Evolutionary conservation across 2,888 invertebrate species (phyloP).

Genomic region (Eristalinus sepulchralis): DNA sequence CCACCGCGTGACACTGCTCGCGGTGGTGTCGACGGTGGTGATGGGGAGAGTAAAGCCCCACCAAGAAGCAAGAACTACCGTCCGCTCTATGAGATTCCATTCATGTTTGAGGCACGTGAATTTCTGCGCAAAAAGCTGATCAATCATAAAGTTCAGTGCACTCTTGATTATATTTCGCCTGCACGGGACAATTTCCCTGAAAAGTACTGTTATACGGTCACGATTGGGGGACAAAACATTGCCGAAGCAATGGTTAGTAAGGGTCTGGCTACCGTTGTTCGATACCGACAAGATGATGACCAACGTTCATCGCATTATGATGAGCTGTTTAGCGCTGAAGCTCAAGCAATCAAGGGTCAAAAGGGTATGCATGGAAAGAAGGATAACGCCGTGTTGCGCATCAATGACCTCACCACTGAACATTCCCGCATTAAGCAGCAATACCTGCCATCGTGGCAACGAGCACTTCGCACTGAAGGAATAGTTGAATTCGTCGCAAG

Average conservation of each 20-base stretch:
- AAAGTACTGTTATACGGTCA: constrained; percentile 96
- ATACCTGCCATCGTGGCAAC: constrained; percentile 95
- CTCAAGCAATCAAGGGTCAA: constrained; percentile 92
- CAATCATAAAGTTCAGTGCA: constrained; percentile 95
- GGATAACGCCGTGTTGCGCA: constrained; percentile 90
- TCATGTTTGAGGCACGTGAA: constrained; percentile 99
- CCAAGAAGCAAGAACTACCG: constrained; percentile 89
- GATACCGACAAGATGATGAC: constrained; percentile 97
- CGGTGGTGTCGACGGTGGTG: constrained; percentile 85
- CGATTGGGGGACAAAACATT: constrained; percentile 92
- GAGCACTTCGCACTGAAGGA: constrained; percentile 94
- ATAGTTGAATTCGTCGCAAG: constrained; percentile 98
- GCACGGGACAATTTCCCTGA: constrained; percentile 96
- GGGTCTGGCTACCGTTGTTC: constrained; percentile 95
- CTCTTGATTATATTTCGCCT: constrained; percentile 97
- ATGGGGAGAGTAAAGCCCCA: constrained; percentile 83
- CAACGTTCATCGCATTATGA: constrained; percentile 97
- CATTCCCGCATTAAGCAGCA: constrained; percentile 89
- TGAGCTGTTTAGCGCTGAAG: constrained; percentile 94
- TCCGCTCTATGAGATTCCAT: constrained; percentile 98
- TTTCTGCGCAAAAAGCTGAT: constrained; percentile 97
- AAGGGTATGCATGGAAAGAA: constrained; percentile 91
- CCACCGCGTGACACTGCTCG: constrained; percentile 90
- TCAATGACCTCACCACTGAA: constrained; percentile 90
- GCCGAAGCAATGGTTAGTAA: constrained; percentile 96